phyloP scores from a whole-genome alignment of 2,113 vertebrate species.

The Epinephelus moara region DNA sequence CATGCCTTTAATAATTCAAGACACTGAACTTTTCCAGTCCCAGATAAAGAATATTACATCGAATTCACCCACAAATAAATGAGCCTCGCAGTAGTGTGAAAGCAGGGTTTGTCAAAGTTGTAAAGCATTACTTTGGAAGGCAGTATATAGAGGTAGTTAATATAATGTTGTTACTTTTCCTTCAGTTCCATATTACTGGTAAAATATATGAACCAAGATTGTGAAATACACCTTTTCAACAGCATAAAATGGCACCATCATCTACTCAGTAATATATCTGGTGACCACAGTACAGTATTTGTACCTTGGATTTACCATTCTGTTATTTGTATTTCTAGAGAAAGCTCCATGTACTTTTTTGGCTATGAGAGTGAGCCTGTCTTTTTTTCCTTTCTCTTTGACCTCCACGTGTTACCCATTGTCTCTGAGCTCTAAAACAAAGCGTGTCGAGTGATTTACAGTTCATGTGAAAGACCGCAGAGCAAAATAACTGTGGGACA shows the following conservation, averaged over 20 bases:
- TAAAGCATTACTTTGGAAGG: too few species aligned
- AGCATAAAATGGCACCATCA: background rate
- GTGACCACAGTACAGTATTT: too few species aligned
- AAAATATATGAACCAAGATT: background rate
- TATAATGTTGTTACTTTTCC: too few species aligned
- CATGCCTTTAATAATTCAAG: too few species aligned
- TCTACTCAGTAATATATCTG: too few species aligned
- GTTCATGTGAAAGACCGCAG: background rate
- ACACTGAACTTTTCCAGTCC: too few species aligned
- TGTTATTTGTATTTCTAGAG: background rate
- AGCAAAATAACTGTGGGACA: background rate
- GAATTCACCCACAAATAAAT: too few species aligned
- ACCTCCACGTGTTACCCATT: background rate
- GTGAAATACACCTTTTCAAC: background rate
- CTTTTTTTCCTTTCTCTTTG: background rate
- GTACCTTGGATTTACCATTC: background rate
- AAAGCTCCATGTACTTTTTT: background rate
- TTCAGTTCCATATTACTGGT: background rate
- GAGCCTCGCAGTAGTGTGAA: too few species aligned
- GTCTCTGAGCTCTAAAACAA: background rate
- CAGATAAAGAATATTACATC: too few species aligned
- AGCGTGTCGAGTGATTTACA: background rate
- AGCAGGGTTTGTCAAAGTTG: too few species aligned
- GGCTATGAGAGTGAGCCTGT: background rate
- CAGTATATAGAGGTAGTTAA: too few species aligned